Conservation (phyloP, 35 echinoderm and acorn worm genomes). For the Diadema setosum region DNA sequence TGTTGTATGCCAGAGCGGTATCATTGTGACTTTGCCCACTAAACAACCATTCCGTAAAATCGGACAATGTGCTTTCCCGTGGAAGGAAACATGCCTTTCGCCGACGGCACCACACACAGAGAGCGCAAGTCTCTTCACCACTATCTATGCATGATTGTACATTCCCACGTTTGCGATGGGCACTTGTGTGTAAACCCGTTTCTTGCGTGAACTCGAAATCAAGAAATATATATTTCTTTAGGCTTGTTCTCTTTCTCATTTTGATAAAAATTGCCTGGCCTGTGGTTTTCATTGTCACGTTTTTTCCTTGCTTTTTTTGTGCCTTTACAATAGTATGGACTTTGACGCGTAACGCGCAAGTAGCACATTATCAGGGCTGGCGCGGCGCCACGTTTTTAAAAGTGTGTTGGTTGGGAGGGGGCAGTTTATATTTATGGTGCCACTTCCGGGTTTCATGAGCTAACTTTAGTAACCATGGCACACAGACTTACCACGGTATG, state of each 20-base stretch:
- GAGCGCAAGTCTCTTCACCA: background rate
- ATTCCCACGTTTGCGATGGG: background rate
- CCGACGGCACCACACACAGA: background rate
- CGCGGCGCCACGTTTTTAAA: background rate
- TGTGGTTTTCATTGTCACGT: background rate
- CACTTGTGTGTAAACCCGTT: constrained; percentile 16
- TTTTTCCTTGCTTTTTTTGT: background rate
- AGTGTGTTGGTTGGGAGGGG: background rate
- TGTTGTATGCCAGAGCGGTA: constrained; percentile 47
- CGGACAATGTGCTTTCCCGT: background rate
- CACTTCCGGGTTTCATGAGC: background rate
- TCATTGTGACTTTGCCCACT: background rate
- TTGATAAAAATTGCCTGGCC: background rate
- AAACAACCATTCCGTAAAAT: constrained; percentile 33
- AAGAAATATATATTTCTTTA: constrained; percentile 43
- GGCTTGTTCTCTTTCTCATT: background rate
- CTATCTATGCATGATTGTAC: background rate
- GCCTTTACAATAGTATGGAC: background rate
- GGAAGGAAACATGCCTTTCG: background rate
- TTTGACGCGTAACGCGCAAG: background rate
- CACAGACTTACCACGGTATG: background rate
- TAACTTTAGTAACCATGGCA: background rate
- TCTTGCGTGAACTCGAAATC: constrained; percentile 56
- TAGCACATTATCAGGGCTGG: background rate
- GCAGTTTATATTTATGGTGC: background rate